Base-by-base conservation (phyloP, 2,113 vertebrate genomes). In the Oostethus manadensis region DNA sequence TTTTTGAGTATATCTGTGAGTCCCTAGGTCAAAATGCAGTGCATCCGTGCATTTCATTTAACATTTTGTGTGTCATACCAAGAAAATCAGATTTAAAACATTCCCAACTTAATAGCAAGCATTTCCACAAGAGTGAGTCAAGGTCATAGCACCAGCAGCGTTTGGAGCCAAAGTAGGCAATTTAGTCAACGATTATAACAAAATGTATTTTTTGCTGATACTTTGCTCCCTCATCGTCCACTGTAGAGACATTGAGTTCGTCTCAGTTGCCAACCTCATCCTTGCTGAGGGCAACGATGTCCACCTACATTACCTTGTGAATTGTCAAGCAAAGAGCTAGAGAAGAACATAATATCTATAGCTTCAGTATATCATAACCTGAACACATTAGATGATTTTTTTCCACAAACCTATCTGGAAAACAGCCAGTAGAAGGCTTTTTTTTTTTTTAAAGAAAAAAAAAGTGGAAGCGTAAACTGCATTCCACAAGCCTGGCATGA, bases 281-380 rank as follows among this genome's bases (percentile, higher is more conserved):
- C 22, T 68, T 73, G 78, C 83, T 79, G 29, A 70, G 71, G 72
- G 76, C 80, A 69, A 64, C 48, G 42, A 51, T 65, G 74, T 81
- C 76, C 65, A 17, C 62, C 65, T 50, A 58, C 70, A 60, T 71
- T 82, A 55, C 44, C 66, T 46, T 70, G 43, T 62, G 23, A 5
- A 3, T 3, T 26, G 67, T 79, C 60, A 68, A 70, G 58, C 48
- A 18, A 56, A 62, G 68, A 42, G 53, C 10, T 49, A 40, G 48
- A 66, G 56, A 48, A 64, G 57, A 56, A 48, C 35, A 56, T 46
- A 55, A 56, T 16, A 16, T 50, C n/a, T n/a, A n/a, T 1, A 38
- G 35, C 35, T 3, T 26, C 23, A 26, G 23, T 26, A 26, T 43
- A 43, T 11, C 42, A 43, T 43, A 43, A 43, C 42, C 23, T 43